Evolutionary conservation across 1,140 invertebrate species (phyloP).

Genomic region (Drosophila neocordata): DNA sequence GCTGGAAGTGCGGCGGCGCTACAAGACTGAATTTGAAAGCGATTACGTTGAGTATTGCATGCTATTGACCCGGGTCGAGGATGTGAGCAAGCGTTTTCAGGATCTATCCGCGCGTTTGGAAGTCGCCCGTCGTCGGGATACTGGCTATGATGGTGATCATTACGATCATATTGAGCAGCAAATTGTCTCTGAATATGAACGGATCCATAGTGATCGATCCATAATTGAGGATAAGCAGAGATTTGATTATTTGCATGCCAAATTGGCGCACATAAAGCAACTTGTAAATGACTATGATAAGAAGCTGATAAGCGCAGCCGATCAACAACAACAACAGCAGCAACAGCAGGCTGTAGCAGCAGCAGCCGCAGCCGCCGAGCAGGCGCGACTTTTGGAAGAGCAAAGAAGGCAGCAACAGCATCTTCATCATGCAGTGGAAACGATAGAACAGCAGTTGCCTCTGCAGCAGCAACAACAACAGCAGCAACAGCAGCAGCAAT

Average conservation of each 20-base stretch:
- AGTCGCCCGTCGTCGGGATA: constrained; percentile 50
- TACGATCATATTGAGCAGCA: constrained; percentile 85
- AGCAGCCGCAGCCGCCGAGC: constrained; percentile 19
- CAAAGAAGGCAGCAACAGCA: constrained; percentile 46
- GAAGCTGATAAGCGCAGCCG: constrained; percentile 56
- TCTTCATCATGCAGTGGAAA: constrained; percentile 60
- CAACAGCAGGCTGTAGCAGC: constrained; percentile 16
- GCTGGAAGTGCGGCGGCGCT: constrained; percentile 89
- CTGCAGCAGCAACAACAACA: constrained; percentile 40
- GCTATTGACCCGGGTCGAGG: constrained; percentile 89
- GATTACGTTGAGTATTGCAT: constrained; percentile 93
- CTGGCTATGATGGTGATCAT: constrained; percentile 50
- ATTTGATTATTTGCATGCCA: constrained; percentile 94
- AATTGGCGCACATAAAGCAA: constrained; percentile 94
- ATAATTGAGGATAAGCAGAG: constrained; percentile 88
- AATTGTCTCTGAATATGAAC: constrained; percentile 92
- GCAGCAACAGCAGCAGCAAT: constrained; percentile 28
- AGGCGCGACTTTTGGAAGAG: constrained; percentile 27
- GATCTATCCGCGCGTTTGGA: constrained; percentile 84
- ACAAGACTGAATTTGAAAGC: constrained; percentile 94
- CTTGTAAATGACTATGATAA: constrained; percentile 92
- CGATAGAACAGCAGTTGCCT: constrained; percentile 51
- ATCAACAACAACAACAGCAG: constrained; percentile 7
- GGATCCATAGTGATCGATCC: constrained; percentile 88
- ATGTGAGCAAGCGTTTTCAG: constrained; percentile 90